Evolutionary conservation across 2,797 vertebrate genomes (phyloP), one percentile per base, ranked within the genome.

Genomic region (Falco columbarius): DNA sequence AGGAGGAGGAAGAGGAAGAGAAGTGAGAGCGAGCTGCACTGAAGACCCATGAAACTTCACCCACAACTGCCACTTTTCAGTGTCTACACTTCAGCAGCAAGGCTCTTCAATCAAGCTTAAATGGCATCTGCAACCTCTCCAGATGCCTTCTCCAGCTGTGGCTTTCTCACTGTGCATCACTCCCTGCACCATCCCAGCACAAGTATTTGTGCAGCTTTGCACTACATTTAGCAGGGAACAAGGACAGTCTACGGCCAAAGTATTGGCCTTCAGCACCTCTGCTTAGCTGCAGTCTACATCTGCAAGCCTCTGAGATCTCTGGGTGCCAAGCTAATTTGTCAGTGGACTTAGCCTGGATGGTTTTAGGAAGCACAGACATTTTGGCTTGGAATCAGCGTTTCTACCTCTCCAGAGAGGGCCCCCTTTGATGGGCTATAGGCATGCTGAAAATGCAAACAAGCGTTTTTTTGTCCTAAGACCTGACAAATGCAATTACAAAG

Each of bases 391-490:
- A 86, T 54, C 21, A 83, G n/a, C 8, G 30, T 18, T 42, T 52
- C 46, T 42, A 2, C 20, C 55, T 68, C 44, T 71, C 47, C 44
- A 67, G 23, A n/a, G 54, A 77, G 4, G 8, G 5, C 18, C n/a
- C 20, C 3, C 4, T 77, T 77, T 0, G 0, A 54, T 7, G 32
- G 22, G 10, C 30, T 62, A 6, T 4, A 44, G 12, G 20, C 2
- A 2, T n/a, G 36, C 11, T 66, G 44, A 66, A 66, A 44, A 36
- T 76, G 9, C 17, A 59, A 73, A 67, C 12, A 63, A 54, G 6
- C 10, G 14, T 6, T 32, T 59, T 79, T 89, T 82, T 76, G 12
- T 76, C 67, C 14, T 74, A 65, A 3, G 0, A 4, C 38, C 29
- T 36, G 56, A 80, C 2, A 7, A 59, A 61, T 38, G 32, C 27